Evolutionary conservation across 2,888 invertebrate species (phyloP).

Genomic region (Leuctra nigra): DNA sequence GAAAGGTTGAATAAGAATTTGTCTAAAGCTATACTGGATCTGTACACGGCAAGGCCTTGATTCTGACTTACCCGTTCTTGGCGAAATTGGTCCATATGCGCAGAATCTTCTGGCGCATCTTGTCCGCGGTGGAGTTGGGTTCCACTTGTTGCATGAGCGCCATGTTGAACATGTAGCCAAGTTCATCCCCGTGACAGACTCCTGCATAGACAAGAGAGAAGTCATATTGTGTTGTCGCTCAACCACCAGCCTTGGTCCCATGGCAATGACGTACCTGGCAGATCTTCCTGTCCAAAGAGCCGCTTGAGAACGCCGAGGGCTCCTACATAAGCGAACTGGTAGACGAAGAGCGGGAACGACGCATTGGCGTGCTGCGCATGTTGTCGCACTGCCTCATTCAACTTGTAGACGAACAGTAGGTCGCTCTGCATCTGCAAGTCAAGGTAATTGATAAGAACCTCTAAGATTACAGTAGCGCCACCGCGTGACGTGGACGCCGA

Average conservation of each 20-base stretch:
- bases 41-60: not conserved
- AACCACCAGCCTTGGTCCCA: too few species aligned
- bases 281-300: conserved; percentile 1
- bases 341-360: conserved; percentile 20
- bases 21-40: not conserved
- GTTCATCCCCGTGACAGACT: conserved; percentile 26
- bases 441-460: too few species aligned
- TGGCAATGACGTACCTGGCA: not conserved
- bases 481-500: too few species aligned
- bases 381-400: conserved; percentile 18
- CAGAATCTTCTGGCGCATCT: conserved; percentile 15
- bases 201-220: too few species aligned
- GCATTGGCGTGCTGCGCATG: conserved; percentile 10
- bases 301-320: conserved; percentile 23
- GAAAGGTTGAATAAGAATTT: too few species aligned
- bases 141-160: conserved; percentile 9
- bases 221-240: too few species aligned
- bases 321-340: conserved; percentile 25
- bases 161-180: conserved; percentile 26
- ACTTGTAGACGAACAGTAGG: conserved; percentile 19
- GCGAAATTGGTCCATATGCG: conserved; percentile 27
- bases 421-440: too few species aligned
- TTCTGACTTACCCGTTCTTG: conserved; percentile 23
- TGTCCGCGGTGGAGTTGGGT: conserved; percentile 19
- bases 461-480: too few species aligned